phyloP scores from a whole-genome alignment of 1,140 invertebrate species.

The Microplitis mediator region DNA sequence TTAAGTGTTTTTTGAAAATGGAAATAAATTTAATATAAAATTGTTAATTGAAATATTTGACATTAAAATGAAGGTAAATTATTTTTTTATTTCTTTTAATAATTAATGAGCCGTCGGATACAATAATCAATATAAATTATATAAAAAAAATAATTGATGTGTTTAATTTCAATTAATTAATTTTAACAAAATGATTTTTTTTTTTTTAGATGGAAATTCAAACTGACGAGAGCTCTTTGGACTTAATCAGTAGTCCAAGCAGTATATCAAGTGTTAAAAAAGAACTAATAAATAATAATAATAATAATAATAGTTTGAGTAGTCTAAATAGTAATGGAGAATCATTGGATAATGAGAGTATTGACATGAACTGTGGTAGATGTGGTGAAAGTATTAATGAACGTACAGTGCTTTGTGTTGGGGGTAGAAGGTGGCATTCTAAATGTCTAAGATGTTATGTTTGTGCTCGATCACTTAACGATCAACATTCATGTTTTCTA shows the following conservation, averaged over 20 bases:
- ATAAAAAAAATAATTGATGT: too few species aligned
- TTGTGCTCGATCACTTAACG: conserved; percentile 55
- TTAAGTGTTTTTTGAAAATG: too few species aligned
- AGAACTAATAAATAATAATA: conserved; percentile 27
- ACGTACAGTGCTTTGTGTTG: conserved; percentile 57
- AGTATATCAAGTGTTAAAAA: conserved; percentile 18
- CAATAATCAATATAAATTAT: too few species aligned
- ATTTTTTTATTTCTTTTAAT: too few species aligned
- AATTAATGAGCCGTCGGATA: not conserved
- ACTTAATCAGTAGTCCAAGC: conserved; percentile 30
- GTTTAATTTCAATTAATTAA: not conserved
- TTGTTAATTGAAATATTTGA: too few species aligned
- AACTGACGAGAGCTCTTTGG: conserved; percentile 36
- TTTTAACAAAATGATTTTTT: not conserved
- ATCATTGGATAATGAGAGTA: conserved; percentile 30
- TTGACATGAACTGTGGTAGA: conserved; percentile 60
- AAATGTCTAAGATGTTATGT: conserved; percentile 58
- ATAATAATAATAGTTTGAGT: conserved; percentile 21
- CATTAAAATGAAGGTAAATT: too few species aligned
- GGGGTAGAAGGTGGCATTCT: conserved; percentile 58
- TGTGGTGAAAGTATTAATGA: conserved; percentile 58
- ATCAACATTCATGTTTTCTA: conserved; percentile 59
- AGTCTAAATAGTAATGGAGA: too few species aligned
- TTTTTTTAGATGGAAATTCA: conserved; percentile 45
- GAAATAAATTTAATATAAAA: too few species aligned